Conservation (phyloP, 1,140 invertebrate species). For the Rhizoglyphus robini region DNA sequence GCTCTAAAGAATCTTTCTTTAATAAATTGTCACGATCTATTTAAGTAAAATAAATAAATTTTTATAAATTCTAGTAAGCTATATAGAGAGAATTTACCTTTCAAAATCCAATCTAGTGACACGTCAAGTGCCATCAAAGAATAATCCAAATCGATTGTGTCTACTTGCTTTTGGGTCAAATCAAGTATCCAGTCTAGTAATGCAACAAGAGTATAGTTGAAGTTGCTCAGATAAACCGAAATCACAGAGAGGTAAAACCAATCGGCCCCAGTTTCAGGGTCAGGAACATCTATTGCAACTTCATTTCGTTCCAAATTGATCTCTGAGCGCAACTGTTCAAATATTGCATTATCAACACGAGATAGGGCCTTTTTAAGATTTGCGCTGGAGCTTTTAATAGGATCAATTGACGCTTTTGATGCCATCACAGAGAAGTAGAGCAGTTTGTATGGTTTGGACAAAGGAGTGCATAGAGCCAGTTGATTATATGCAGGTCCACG, state of each 20-base stretch:
- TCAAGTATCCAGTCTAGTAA: conserved; percentile 14
- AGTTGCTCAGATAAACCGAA: conserved; percentile 18
- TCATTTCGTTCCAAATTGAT: background rate
- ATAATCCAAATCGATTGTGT: background rate
- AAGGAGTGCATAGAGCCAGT: conserved; percentile 15
- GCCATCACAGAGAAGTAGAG: conserved; percentile 21
- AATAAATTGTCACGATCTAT: conserved; percentile 7
- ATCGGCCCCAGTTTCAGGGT: background rate
- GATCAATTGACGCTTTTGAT: conserved; percentile 11
- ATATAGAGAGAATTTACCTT: background rate
- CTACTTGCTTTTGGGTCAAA: background rate
- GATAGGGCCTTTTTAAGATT: conserved; percentile 19
- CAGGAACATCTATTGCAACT: background rate
- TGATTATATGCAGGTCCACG: conserved; percentile 24
- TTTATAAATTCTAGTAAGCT: background rate
- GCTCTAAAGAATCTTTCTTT: background rate
- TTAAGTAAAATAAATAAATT: background rate
- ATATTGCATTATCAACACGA: background rate
- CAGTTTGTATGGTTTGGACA: conserved; percentile 2
- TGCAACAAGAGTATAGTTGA: background rate
- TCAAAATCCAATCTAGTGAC: conserved; percentile 5
- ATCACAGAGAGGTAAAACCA: conserved; percentile 23
- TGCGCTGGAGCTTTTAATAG: conserved; percentile 12
- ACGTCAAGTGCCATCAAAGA: conserved; percentile 15
- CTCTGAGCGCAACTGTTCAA: background rate